phyloP scores from a whole-genome alignment of 2,113 vertebrate genomes.

The Xiphorhynchus elegans region DNA sequence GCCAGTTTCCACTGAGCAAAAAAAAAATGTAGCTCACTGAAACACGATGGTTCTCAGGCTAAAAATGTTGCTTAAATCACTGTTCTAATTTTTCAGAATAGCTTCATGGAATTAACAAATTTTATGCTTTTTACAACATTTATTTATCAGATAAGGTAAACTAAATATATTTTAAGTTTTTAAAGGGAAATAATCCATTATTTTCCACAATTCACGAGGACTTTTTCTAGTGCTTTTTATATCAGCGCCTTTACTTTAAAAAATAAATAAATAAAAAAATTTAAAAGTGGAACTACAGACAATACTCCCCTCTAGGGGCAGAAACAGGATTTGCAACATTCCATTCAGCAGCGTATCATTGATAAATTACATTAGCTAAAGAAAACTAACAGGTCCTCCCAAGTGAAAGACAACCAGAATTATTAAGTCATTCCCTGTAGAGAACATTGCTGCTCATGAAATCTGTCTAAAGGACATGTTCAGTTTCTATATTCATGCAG shows the following conservation, averaged over 20 bases:
- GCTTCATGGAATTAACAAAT: background rate
- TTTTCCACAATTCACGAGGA: background rate
- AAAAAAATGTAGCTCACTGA: background rate
- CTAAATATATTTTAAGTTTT: background rate
- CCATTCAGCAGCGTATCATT: background rate
- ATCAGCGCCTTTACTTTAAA: background rate
- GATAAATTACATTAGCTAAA: background rate
- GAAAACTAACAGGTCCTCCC: background rate
- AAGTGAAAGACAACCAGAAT: background rate
- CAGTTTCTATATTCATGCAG: background rate
- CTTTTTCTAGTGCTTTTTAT: background rate
- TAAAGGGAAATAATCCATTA: background rate
- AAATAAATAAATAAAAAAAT: background rate
- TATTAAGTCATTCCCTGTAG: background rate
- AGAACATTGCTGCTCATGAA: background rate
- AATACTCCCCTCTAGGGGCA: slow-evolving; percentile 61
- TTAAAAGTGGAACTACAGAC: background rate
- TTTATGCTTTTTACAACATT: background rate
- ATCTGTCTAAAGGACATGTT: background rate
- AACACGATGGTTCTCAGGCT: background rate
- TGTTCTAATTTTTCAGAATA: background rate
- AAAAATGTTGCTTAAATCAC: background rate
- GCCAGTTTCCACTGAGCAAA: background rate
- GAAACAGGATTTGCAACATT: background rate
- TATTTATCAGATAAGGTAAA: background rate